Base-by-base conservation (phyloP, 2,797 vertebrate genomes). In the Cottoperca gobio region DNA sequence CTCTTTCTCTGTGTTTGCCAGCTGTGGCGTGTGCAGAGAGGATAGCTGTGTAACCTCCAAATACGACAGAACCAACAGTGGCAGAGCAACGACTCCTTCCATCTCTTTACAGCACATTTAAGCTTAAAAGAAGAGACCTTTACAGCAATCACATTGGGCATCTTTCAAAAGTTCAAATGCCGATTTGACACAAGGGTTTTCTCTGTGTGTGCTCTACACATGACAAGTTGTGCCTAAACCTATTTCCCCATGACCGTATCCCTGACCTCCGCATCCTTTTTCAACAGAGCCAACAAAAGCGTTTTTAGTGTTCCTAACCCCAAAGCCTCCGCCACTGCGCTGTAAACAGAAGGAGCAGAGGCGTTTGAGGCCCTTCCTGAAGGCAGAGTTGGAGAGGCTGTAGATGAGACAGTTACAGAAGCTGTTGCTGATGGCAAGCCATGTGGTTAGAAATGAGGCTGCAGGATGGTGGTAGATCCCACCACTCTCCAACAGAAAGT, bases 321-420 rank as follows among this genome's bases (percentile, higher is more conserved):
- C 79, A 11, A 89, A 89, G 50, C 79, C 72, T 1, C 72, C 33
- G 58, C 85, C 79, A 14, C 94, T 92, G 79, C 95, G 94, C 81
- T 94, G 96, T 63, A 96, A 85, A 54, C 97, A 99, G 14, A 97
- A 96, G 83, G 96, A 95, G 90, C 98, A 99, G 71, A 99, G 96
- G 74, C 96, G 96, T 85, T 98, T 99, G 40, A 99, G 94, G 74
- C 98, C 98, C 88, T 96, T 97, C 82, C 97, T 96, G 94, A 99
- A 99, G 87, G 97, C 96, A 78, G 97, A 97, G 94, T 99, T 99
- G 83, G 98, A 99, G 66, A 99, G 96, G 91, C 98, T 99, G 88
- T 99, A 99, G 94, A 99, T 99, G 80, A 99, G 96, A 94, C 98
- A 99, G 95, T 99, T 99, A 90, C 97, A 99, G 94, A 99, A 99